Evolutionary conservation across 2,797 vertebrate species (phyloP).

Genomic region (Cossypha polioptera): DNA sequence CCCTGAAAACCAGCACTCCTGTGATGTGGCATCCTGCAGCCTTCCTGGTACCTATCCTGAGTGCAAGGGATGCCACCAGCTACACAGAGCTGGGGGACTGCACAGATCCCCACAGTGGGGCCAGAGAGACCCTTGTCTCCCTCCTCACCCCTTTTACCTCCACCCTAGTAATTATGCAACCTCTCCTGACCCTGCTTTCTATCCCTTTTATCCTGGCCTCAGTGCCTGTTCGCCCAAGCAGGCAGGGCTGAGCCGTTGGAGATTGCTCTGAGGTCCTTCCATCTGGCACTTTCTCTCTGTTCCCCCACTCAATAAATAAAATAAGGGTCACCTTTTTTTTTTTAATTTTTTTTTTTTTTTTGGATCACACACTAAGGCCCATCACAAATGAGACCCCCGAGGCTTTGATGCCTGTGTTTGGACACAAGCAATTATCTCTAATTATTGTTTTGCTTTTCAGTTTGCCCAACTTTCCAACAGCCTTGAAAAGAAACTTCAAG

Average conservation of each 20-base stretch:
- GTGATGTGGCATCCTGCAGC: not conserved
- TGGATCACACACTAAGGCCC: conserved; percentile 80
- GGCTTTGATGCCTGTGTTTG: conserved; percentile 92
- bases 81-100: not conserved
- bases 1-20: not conserved
- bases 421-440: conserved; percentile 92
- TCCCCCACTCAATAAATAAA: conserved; percentile 78
- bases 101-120: not conserved
- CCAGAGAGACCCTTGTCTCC: conserved; percentile 43
- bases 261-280: conserved; percentile 80
- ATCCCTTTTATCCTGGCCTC: conserved; percentile 74
- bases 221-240: conserved; percentile 75
- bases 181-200: conserved; percentile 75
- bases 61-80: not conserved
- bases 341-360: conserved; percentile 67
- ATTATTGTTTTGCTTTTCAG: conserved; percentile 93
- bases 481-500: conserved; percentile 75
- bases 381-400: conserved; percentile 78
- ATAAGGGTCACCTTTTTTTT: conserved; percentile 72
- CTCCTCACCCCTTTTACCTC: conserved; percentile 59
- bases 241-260: conserved; percentile 70
- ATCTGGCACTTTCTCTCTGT: conserved; percentile 87
- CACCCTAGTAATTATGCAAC: conserved; percentile 77
- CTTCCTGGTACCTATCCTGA: not conserved
- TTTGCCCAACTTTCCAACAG: conserved; percentile 80